These are phyloP conservation scores for Colletes latitarsis DNA, from an alignment of 1,140 invertebrate species.

Conservation along the genomic window DNA sequence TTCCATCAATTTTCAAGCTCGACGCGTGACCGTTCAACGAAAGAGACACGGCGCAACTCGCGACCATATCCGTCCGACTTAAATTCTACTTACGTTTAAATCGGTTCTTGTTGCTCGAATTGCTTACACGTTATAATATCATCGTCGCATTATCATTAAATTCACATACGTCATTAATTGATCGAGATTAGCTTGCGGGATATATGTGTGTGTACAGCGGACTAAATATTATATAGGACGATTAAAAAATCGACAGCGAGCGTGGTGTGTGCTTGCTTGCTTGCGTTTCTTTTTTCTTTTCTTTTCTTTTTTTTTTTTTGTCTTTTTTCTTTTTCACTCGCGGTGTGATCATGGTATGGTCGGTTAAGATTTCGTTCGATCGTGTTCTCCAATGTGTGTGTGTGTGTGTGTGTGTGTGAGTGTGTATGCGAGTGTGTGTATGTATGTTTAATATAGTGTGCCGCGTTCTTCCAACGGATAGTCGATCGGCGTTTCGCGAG, in stretches of 20 bases:
- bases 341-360: neutral
- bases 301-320: neutral
- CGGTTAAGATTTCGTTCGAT: constrained; percentile 40
- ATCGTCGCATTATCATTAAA: constrained; percentile 64
- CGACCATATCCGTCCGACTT: constrained; percentile 75
- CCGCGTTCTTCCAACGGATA: constrained; percentile 61
- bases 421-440: no score
- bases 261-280: constrained; percentile 40
- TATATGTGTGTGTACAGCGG: constrained; percentile 66
- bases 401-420: neutral
- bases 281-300: neutral
- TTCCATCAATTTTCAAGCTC: neutral
- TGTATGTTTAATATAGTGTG: neutral
- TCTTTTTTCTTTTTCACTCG: neutral
- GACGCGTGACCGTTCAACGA: constrained; percentile 30
- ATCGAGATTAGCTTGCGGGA: constrained; percentile 64
- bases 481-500: constrained; percentile 51
- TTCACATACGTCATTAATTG: constrained; percentile 62
- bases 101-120: constrained; percentile 66
- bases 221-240: constrained; percentile 67
- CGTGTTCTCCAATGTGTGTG: constrained; percentile 25
- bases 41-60: constrained; percentile 63
- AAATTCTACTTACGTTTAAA: constrained; percentile 73
- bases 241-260: constrained; percentile 62
- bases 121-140: constrained; percentile 64